phyloP scores from a whole-genome alignment of 1,140 invertebrate genomes.

The Lordiphosa stackelbergi region DNA sequence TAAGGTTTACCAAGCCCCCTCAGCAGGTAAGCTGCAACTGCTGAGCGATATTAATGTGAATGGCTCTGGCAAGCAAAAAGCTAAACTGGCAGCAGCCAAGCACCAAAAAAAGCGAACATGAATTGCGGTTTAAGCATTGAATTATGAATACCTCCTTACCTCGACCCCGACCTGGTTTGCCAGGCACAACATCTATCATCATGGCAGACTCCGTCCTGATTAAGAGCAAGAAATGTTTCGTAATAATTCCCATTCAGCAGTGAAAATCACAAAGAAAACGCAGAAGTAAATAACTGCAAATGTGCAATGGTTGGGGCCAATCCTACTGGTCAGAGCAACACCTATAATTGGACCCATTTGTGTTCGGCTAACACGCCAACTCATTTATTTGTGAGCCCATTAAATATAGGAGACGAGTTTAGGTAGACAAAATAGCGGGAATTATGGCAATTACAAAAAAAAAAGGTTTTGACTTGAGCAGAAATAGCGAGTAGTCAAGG shows the following conservation, averaged over 20 bases:
- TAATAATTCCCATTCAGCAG: conserved; percentile 18
- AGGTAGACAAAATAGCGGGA: conserved; percentile 24
- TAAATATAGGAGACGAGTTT: conserved; percentile 16
- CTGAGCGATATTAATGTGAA: conserved; percentile 64
- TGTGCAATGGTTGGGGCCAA: neutral
- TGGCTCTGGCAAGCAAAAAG: conserved; percentile 46
- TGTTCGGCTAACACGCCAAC: conserved; percentile 43
- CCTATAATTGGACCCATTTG: conserved; percentile 40
- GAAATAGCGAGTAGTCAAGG: conserved; percentile 10
- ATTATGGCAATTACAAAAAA: conserved; percentile 50
- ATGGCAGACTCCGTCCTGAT: conserved; percentile 56
- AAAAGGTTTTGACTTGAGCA: conserved; percentile 25
- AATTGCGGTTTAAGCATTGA: conserved; percentile 73
- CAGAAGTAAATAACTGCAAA: conserved; percentile 3
- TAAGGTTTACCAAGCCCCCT: conserved; percentile 66
- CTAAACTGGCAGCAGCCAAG: conserved; percentile 52
- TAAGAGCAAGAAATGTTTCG: conserved; percentile 61
- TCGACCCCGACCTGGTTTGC: conserved; percentile 38
- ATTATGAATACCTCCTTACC: conserved; percentile 67
- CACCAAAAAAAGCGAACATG: conserved; percentile 47
- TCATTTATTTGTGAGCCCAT: conserved; percentile 45
- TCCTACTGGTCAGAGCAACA: neutral
- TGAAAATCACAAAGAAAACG: neutral
- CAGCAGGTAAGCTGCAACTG: conserved; percentile 26
- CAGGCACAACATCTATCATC: conserved; percentile 60